Evolutionary conservation across 2,888 invertebrate species (phyloP), one percentile per base, ranked within the genome.

Genomic region (Eilema depressum): DNA sequence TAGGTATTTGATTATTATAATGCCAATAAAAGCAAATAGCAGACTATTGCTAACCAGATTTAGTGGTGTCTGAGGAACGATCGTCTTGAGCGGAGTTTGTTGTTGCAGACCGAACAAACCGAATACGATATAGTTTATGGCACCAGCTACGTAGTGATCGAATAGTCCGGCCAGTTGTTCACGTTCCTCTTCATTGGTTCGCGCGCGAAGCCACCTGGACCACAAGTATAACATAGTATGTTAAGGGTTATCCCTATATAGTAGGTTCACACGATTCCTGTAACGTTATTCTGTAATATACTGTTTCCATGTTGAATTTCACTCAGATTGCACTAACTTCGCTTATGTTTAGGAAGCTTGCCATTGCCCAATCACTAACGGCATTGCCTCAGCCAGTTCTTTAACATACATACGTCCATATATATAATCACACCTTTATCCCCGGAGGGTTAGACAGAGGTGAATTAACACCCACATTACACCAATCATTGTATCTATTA

Each of bases 1-100:
- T 14, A 0, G 14, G 14, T 41, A 4, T 41, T 37, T n/a, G n/a
- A n/a, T n/a, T 3, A 41, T 41, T 17, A 41, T 41, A 17, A 17
- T 41, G 41, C 2, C 41, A 41, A 41, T 7, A 17, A 17, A 17
- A 7, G 41, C 1, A 1, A 41, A 30, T 30, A 7, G 3, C 7
- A 7, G n/a, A 3, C 4, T 25, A n/a, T 7, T n/a, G 26, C 72
- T 82, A 82, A 97, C 97, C 97, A 99, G 96, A 90, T 99, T 99
- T 0, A 99, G 95, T 62, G 97, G 97, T 0, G 98, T 98, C 89
- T 98, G 98, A 20, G 97, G 97, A 47, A 99, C 97, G 62, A 99
- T 98, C 33, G 97, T 97, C 91, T 97, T 97, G 67, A 99, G 93
- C 14, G 98, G 98, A 64, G 96, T 92, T 66, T 97, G 96, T 85